phyloP scores from a whole-genome alignment of 2,888 invertebrate species.

The Lacanobia wlatinum region DNA sequence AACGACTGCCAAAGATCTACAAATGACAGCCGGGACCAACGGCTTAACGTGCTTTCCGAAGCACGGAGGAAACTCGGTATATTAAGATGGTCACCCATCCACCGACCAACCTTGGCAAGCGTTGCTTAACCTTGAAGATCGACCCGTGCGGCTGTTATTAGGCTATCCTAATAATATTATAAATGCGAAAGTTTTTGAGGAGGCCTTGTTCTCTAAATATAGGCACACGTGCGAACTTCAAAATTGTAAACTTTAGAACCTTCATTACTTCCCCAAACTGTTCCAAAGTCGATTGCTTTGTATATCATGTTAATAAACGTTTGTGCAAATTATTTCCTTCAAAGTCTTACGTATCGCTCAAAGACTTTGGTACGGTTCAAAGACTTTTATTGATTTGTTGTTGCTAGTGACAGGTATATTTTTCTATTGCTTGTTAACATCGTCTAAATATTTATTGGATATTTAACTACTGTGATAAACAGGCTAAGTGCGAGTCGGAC shows the following conservation, averaged over 20 bases:
- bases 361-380: constrained; percentile 29
- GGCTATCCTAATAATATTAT: too few relatives aligned
- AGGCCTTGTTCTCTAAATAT: neutral
- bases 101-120: too few relatives aligned
- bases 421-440: neutral
- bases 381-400: constrained; percentile 22
- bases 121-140: too few relatives aligned
- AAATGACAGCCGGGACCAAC: too few relatives aligned
- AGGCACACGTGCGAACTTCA: neutral
- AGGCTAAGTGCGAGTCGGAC: too few relatives aligned
- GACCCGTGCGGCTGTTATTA: too few relatives aligned
- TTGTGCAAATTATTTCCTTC: neutral
- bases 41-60: too few relatives aligned
- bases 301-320: constrained; percentile 11
- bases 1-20: too few relatives aligned
- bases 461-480: neutral
- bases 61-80: too few relatives aligned
- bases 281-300: constrained; percentile 11
- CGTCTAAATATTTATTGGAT: neutral
- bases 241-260: constrained; percentile 15
- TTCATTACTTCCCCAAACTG: constrained; percentile 1
- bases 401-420: neutral
- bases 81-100: too few relatives aligned
- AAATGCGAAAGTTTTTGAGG: too few relatives aligned
- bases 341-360: constrained; percentile 17